phyloP scores from a whole-genome alignment of 2,888 invertebrate species.

The Coleophora flavipennella region DNA sequence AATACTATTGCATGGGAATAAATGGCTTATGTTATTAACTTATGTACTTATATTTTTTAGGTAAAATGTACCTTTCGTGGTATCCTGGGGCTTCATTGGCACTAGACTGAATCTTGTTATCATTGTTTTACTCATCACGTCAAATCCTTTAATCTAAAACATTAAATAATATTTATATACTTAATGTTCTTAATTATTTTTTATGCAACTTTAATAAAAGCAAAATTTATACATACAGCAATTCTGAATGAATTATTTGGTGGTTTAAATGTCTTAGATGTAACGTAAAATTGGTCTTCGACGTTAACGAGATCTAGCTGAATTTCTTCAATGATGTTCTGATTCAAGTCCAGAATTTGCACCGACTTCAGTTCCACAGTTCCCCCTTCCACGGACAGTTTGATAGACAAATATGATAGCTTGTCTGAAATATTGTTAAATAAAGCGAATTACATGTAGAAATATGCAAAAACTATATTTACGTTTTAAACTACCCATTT shows the following conservation, averaged over 20 bases:
- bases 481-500: too few species aligned
- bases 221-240: conserved; percentile 33
- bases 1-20: too few species aligned
- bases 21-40: too few species aligned
- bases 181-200: too few species aligned
- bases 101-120: conserved; percentile 26
- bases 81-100: conserved; percentile 26
- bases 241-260: conserved; percentile 34
- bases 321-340: conserved; percentile 19
- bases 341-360: conserved; percentile 25
- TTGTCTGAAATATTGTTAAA: conserved; percentile 34
- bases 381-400: conserved; percentile 22
- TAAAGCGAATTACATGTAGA: too few species aligned
- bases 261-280: conserved; percentile 19
- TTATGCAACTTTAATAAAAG: too few species aligned
- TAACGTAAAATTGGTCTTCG: conserved; percentile 28
- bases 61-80: conserved; percentile 16
- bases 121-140: conserved; percentile 16
- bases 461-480: too few species aligned
- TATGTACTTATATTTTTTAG: too few species aligned
- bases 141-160: conserved; percentile 30
- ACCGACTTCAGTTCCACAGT: conserved; percentile 22
- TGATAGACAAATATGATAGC: conserved; percentile 28
- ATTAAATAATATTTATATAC: neutral
- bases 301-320: conserved; percentile 22